phyloP scores from a whole-genome alignment of 2,797 vertebrate species.

The Halcyon chelicuti region DNA sequence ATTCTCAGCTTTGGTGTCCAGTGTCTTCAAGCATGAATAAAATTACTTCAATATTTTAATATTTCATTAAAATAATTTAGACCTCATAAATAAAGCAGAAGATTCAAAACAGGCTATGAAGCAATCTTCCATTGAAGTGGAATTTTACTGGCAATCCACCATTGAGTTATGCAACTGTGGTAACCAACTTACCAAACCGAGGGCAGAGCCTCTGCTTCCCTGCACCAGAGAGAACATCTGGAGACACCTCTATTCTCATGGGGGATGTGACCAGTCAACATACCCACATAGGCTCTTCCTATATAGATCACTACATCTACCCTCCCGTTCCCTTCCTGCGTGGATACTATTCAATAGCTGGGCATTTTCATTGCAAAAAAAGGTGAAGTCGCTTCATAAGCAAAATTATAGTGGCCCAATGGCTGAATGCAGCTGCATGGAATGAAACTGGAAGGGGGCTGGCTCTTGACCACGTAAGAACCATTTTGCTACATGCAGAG shows the following conservation, averaged over 20 bases:
- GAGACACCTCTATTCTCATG: neutral
- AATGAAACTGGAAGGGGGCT: neutral
- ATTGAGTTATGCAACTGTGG: neutral
- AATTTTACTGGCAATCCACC: slow-evolving; percentile 12
- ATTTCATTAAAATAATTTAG: slow-evolving; percentile 39
- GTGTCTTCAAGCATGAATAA: neutral
- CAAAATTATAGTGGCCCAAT: neutral
- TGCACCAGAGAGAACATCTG: neutral
- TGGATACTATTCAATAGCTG: neutral
- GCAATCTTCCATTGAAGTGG: neutral
- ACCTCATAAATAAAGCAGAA: slow-evolving; percentile 29
- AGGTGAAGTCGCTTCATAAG: neutral
- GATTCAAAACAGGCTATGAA: neutral
- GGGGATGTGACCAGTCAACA: neutral
- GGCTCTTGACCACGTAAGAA: neutral
- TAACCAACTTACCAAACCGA: neutral
- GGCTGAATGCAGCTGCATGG: neutral
- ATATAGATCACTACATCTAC: neutral
- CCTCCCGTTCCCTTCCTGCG: neutral
- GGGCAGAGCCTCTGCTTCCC: neutral
- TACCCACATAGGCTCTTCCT: neutral
- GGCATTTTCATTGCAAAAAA: neutral
- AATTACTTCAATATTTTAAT: slow-evolving; percentile 8
- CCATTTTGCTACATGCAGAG: neutral
- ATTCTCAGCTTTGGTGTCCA: neutral